Evolutionary conservation across 2,888 invertebrate species (phyloP), one percentile per base, ranked within the genome.

Genomic region (Aleiodes testaceus): DNA sequence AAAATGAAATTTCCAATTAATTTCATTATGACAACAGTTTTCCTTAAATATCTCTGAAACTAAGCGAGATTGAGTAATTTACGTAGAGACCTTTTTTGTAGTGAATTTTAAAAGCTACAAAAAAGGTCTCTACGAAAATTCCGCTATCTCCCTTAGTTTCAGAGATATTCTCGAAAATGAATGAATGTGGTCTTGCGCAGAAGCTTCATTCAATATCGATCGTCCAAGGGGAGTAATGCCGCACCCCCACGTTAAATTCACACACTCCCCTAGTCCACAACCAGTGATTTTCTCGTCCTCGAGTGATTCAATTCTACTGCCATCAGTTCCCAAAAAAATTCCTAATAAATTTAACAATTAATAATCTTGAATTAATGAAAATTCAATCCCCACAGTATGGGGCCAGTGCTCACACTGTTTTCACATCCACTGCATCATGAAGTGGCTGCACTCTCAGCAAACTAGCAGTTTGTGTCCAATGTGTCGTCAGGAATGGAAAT

Each of bases 401-500:
- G 99, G 99, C 73, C 95, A 96, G 84, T 99, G 99, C 88, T 96
- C 97, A 7, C 99, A 99, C 89, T 98, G 98, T 89, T 99, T 99
- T 89, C 99, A 99, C 88, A 98, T 98, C 89, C 99, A 99, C 88
- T 99, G 99, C 89, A 99, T 99, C 84, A 96, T 97, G 87, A 99
- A 99, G 92, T 99, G 99, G 99, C 91, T 99, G 65, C 97, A 98
- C 86, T 95, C 98, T 16, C 95, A 96, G 88, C 94, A 94, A 80
- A 91, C 92, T 79, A 94, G 94, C 88, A 95, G 95, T 85, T 93
- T 94, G 89, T 96, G 96, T 82, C 96, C 96, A 73, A 98, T 99
- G 97, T 99, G 99, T 89, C 92, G 99, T 81, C 98, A 98, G 88
- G 97, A 97, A 87, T 99, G 99, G 99, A 98, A 97, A 88, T 98